A percentile compares a stretch with the other conserved stretches of the same genome.
Conservation (phyloP, 92 coral and sea anemone species). For the Porites lobata region DNA sequence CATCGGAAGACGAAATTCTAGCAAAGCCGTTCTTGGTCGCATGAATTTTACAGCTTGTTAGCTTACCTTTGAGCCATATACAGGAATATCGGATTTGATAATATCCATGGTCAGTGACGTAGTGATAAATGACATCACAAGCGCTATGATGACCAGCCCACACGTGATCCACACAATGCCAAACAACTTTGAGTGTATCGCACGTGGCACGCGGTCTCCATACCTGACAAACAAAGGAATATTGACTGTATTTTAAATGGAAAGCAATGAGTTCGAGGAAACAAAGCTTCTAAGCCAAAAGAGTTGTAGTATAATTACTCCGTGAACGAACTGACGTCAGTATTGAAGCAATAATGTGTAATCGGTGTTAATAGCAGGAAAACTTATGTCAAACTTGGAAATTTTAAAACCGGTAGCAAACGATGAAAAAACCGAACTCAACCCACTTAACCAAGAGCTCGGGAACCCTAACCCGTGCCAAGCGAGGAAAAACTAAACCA, state of each 20-base stretch:
- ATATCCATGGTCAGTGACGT: constrained; percentile 87
- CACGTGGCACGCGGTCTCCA: constrained; percentile 94
- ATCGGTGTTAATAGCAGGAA: not conserved
- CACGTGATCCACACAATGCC: constrained; percentile 88
- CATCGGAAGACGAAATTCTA: constrained; percentile 23
- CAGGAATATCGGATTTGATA: constrained; percentile 69
- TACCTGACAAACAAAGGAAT: constrained; percentile 57
- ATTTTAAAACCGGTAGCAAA: not conserved
- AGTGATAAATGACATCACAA: constrained; percentile 94
- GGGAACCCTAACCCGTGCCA: not conserved
- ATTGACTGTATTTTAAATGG: no score
- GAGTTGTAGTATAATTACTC: not conserved
- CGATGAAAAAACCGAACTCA: not conserved
- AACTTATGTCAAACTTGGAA: not conserved
- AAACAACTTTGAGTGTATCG: constrained; percentile 71
- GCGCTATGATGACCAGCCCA: constrained; percentile 84
- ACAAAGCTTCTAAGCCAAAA: no score
- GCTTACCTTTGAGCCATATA: constrained; percentile 97
- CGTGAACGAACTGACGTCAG: not conserved
- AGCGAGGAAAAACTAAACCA: not conserved
- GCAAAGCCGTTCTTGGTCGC: constrained; percentile 75
- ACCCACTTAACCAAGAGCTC: not conserved
- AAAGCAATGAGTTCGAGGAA: no score
- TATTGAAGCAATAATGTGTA: not conserved
- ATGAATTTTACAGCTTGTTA: constrained; percentile 49